phyloP scores from a whole-genome alignment of 2,888 invertebrate species.

The Lasioglossum vierecki region DNA sequence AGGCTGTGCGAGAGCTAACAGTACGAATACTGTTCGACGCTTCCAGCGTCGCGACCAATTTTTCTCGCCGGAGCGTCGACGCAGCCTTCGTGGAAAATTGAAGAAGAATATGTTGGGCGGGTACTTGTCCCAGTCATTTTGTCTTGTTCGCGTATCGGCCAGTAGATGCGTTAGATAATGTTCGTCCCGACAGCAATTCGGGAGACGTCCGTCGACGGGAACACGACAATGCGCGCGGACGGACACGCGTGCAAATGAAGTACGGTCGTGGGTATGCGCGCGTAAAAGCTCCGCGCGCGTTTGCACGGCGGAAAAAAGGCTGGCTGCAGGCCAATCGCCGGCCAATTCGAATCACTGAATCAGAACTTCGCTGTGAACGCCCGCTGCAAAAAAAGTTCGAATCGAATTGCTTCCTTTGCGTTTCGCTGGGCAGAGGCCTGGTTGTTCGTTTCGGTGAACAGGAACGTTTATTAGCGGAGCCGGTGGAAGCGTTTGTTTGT shows the following conservation, averaged over 20 bases:
- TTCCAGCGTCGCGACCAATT: not conserved
- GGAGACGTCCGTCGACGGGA: slow-evolving; percentile 35
- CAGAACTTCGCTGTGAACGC: slow-evolving; percentile 35
- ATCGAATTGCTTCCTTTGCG: slow-evolving; percentile 38
- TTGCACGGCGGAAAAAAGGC: slow-evolving; percentile 21
- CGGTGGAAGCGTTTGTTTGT: slow-evolving; percentile 10
- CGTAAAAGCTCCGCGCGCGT: slow-evolving; percentile 25
- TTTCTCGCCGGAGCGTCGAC: not conserved
- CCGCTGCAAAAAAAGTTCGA: slow-evolving; percentile 21
- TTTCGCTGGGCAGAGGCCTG: not conserved
- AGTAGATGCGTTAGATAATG: slow-evolving; percentile 49
- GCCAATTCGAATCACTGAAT: slow-evolving; percentile 58
- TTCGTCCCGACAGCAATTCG: slow-evolving; percentile 39
- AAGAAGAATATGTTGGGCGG: slow-evolving; percentile 2
- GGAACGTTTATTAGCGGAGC: slow-evolving; percentile 25
- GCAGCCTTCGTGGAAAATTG: slow-evolving; percentile 26
- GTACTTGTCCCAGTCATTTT: slow-evolving; percentile 24
- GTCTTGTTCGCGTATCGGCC: slow-evolving; percentile 45
- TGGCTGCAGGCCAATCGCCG: slow-evolving; percentile 22
- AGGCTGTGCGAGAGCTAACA: too few relatives aligned
- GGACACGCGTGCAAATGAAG: slow-evolving; percentile 31
- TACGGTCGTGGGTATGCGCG: slow-evolving; percentile 9
- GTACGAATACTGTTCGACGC: not conserved
- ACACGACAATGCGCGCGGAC: slow-evolving; percentile 6
- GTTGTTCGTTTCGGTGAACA: slow-evolving; percentile 19